Evolutionary conservation across 1,140 invertebrate species (phyloP).

Genomic region (Tachypleus tridentatus): DNA sequence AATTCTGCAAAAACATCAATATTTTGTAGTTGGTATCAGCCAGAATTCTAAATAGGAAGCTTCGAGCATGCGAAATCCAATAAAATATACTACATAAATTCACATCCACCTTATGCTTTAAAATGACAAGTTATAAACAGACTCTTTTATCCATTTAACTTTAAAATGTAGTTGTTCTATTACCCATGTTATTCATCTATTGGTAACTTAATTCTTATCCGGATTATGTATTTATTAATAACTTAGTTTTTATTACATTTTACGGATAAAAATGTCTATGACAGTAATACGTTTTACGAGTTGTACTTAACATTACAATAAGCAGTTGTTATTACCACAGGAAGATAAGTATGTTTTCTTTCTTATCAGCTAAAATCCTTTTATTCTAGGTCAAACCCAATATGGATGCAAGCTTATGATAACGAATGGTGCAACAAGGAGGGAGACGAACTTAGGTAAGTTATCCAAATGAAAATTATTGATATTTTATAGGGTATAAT

Average conservation of each 20-base stretch:
- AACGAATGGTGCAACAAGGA: slow-evolving; percentile 85
- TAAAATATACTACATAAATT: too few relatives aligned
- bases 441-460: slow-evolving; percentile 43
- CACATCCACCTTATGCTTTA: too few relatives aligned
- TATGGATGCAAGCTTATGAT: slow-evolving; percentile 87
- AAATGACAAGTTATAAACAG: too few relatives aligned
- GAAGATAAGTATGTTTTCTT: background rate
- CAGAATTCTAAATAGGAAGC: too few relatives aligned
- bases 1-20: too few relatives aligned
- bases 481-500: too few relatives aligned
- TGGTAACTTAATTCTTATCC: background rate
- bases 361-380: background rate
- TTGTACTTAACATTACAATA: background rate
- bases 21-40: too few relatives aligned
- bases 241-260: background rate
- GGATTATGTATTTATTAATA: background rate
- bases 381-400: slow-evolving; percentile 58
- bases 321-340: background rate
- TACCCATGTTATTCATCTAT: too few relatives aligned
- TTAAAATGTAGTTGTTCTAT: too few relatives aligned
- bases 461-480: background rate
- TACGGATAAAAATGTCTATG: background rate
- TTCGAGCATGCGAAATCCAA: too few relatives aligned
- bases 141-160: too few relatives aligned
- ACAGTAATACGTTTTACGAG: background rate